Base-by-base conservation (phyloP, 2,888 invertebrate genomes). In the Eumacrocentrus americanus region DNA sequence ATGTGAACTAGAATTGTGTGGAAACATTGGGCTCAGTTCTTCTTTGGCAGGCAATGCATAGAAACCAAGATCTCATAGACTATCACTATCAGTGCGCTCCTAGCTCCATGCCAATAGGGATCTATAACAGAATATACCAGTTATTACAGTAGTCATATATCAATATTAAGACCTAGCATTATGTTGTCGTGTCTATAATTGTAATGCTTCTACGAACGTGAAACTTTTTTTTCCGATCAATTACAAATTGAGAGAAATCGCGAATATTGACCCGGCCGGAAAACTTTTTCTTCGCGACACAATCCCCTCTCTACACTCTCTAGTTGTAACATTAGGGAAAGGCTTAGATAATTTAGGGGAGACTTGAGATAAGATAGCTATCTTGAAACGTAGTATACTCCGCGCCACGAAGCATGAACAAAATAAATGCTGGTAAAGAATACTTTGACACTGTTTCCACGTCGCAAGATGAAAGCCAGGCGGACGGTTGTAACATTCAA, bases 11-110 rank as follows among this genome's bases (percentile, higher is more conserved):
- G 82, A 82, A 81, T 82, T 81, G 82, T 82, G 80, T 82, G 82
- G 82, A 83, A 83, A 83, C 82, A 83, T 83, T 82, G 82, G 82
- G 81, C 81, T 82, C 81, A 82, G 82, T 82, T 82, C 80, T 81
- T 83, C 82, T 83, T 83, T 83, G 83, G 82, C 82, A 82, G 83
- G 82, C 82, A 81, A 83, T 81, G 81, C 81, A 81, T 82, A 81
- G 81, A 82, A 82, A 82, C 81, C 82, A 81, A 82, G 81, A 81
- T 81, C 82, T 79, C 76, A 69, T 76, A 74, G 75, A 77, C 73
- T 79, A 80, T 78, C 77, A 76, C 78, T 79, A 78, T 80, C 78
- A 79, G 77, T 77, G 76, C 75, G 76, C 78, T 79, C 79, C 79
- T 77, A 79, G 78, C 77, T 81, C 81, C 81, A 82, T 82, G 77